These are phyloP conservation scores for Borostomias antarcticus DNA, from an alignment of 2,797 vertebrate genomes.

Conservation along the genomic window DNA sequence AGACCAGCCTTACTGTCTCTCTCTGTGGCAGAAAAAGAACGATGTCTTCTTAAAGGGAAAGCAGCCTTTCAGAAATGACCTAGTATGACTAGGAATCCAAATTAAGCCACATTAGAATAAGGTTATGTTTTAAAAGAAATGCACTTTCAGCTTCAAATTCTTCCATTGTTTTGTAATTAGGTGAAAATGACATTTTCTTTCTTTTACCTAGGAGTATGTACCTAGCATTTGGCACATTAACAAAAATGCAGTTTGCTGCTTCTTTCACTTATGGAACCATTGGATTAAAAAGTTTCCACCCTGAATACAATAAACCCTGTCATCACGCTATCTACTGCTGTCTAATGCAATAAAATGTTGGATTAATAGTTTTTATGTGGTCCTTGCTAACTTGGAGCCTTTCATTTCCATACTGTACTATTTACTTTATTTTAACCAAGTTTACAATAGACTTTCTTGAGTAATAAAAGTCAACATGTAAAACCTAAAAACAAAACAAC, in stretches of 20 bases:
- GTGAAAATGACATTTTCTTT: neutral
- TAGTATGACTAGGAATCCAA: conserved; percentile 1
- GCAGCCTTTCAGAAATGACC: neutral
- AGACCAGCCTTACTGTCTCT: neutral
- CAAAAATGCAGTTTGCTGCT: conserved; percentile 18
- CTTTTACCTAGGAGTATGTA: conserved; percentile 14
- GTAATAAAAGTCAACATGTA: conserved; percentile 47
- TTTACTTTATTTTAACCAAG: conserved; percentile 13
- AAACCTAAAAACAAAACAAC: conserved; percentile 9
- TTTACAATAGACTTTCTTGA: conserved; percentile 27
- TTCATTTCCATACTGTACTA: neutral
- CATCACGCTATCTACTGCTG: conserved; percentile 63
- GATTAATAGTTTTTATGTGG: conserved; percentile 41
- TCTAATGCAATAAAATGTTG: conserved; percentile 73
- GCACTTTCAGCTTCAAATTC: conserved; percentile 12
- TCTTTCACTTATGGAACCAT: conserved; percentile 27
- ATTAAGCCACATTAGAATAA: conserved; percentile 28
- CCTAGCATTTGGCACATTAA: conserved; percentile 35
- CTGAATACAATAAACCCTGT: conserved; percentile 24
- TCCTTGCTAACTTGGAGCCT: neutral
- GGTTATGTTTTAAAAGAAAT: conserved; percentile 23
- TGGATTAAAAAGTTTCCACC: conserved; percentile 30
- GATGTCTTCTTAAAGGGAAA: neutral
- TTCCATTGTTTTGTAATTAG: conserved; percentile 8
- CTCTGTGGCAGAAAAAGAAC: too few relatives aligned